Evolutionary conservation across 2,113 vertebrate genomes (phyloP), one percentile per base, ranked within the genome.

Genomic region (Erinaceus europaeus): DNA sequence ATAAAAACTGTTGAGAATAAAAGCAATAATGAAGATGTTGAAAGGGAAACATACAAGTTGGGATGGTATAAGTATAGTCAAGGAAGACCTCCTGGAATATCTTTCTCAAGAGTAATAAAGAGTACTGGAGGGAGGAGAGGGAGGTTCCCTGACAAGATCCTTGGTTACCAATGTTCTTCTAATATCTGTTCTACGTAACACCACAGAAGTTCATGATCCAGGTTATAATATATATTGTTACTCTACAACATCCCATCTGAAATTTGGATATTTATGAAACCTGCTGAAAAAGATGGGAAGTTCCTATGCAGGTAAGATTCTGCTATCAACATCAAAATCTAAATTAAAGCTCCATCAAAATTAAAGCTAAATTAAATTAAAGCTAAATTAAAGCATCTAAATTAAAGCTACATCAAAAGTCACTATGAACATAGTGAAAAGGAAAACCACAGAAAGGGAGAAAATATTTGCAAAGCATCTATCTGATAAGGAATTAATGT

Each of bases 341-440:
- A n/a, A n/a, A n/a, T n/a, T n/a, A n/a, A n/a, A n/a, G n/a, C n/a
- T n/a, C n/a, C n/a, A n/a, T n/a, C n/a, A n/a, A n/a, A n/a, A n/a
- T n/a, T n/a, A n/a, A n/a, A n/a, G n/a, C n/a, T n/a, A n/a, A n/a
- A n/a, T n/a, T n/a, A n/a, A n/a, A n/a, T n/a, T n/a, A n/a, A n/a
- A n/a, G n/a, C n/a, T n/a, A n/a, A n/a, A n/a, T n/a, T n/a, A n/a
- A n/a, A n/a, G n/a, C n/a, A n/a, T n/a, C n/a, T n/a, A n/a, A n/a
- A n/a, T n/a, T n/a, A n/a, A n/a, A n/a, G n/a, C n/a, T 78, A 7
- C 27, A 34, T 87, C 36, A 87, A 73, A 78, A 55, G 53, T 72
- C 13, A 88, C 44, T 48, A 55, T 27, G 34, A 92, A 59, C 34
- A 73, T 29, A 69, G 23, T 59, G 36, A 79, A 88, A 90, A 75